Conservation (phyloP, 2,888 invertebrate genomes). For the Parelbella ahira region DNA sequence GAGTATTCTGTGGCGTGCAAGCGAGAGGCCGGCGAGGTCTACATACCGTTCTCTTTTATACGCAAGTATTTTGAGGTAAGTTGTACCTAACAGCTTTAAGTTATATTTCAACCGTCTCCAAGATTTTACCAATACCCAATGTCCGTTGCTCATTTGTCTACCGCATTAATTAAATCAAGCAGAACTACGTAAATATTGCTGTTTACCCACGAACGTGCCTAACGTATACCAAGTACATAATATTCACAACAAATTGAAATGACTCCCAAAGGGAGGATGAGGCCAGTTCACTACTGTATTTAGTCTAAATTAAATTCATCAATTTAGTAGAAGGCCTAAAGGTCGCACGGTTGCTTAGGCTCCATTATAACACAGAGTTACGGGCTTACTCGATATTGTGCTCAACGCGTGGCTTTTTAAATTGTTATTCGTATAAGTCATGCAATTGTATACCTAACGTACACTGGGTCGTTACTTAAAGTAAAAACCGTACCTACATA, state of each 20-base stretch:
- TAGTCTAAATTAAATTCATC: conserved; percentile 4
- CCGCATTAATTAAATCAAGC: too few species aligned
- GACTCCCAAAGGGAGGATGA: conserved; percentile 1
- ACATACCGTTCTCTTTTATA: conserved; percentile 94
- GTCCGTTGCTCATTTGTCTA: too few species aligned
- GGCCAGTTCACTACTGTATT: conserved; percentile 3
- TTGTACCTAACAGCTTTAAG: conserved; percentile 4
- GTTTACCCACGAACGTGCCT: too few species aligned
- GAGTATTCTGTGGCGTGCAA: conserved; percentile 90
- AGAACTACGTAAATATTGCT: too few species aligned
- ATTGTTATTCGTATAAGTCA: conserved; percentile 16
- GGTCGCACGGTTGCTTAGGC: not conserved
- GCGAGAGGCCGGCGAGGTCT: conserved; percentile 91
- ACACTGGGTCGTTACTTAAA: too few species aligned
- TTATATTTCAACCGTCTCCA: too few species aligned
- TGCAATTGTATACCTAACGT: conserved; percentile 7
- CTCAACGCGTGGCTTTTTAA: conserved; percentile 15
- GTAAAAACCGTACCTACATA: too few species aligned
- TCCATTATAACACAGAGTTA: not conserved
- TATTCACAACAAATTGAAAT: not conserved
- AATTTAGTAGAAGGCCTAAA: conserved; percentile 3
- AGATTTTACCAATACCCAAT: too few species aligned
- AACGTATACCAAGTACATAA: too few species aligned
- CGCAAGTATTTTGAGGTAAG: conserved; percentile 95
- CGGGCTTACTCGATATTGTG: not conserved